phyloP scores from a whole-genome alignment of 1,140 invertebrate species.

The Hyles vespertilio region DNA sequence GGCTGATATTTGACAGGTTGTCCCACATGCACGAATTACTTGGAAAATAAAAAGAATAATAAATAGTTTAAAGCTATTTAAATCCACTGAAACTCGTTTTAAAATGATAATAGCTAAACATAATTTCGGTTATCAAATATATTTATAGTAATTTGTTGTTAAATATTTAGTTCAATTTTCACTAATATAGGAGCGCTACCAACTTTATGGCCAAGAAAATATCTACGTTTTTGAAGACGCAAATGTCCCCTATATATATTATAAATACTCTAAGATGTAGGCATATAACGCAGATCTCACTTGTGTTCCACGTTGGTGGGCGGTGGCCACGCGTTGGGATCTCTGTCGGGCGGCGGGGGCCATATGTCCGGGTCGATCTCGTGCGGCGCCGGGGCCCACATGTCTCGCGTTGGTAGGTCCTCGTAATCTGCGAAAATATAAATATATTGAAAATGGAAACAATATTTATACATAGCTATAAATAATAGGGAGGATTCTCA shows the following conservation, averaged over 20 bases:
- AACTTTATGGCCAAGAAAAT: no score
- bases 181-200: no score
- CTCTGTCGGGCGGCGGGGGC: slow-evolving; percentile 84
- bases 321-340: slow-evolving; percentile 94
- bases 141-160: no score
- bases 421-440: slow-evolving; percentile 44
- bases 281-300: slow-evolving; percentile 42
- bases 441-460: background rate
- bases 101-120: background rate
- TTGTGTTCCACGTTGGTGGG: slow-evolving; percentile 89
- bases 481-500: no score
- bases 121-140: no score
- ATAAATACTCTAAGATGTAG: no score
- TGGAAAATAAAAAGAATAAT: background rate
- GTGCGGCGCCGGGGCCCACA: slow-evolving; percentile 70
- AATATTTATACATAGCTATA: background rate
- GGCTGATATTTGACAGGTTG: no score
- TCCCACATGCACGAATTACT: no score
- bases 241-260: no score
- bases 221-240: no score
- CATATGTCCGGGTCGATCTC: slow-evolving; percentile 79
- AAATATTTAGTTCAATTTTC: no score
- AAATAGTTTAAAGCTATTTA: background rate
- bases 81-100: no score
- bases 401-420: slow-evolving; percentile 67